Evolutionary conservation across 1,140 invertebrate genomes (phyloP), one percentile per base, ranked within the genome.

Genomic region (Saxidomus purpurata): DNA sequence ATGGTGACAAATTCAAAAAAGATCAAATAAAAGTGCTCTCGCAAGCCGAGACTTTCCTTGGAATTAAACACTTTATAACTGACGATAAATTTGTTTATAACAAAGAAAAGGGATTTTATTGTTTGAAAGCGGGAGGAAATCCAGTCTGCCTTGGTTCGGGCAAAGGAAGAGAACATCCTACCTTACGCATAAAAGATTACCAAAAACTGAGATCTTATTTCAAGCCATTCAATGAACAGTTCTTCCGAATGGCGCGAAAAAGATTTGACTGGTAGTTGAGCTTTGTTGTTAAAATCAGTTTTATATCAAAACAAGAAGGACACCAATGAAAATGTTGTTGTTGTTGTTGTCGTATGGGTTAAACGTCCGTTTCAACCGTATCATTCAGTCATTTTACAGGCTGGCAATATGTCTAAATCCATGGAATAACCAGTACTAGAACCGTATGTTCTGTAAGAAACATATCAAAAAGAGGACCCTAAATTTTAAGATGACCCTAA

Each of bases 81-180:
- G 34, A n/a, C 8, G 80, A 82, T 67, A 82, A 67, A 47, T 82
- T 82, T 67, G 34, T 67, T 40, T 67, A 67, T 15, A 40, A 82
- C n/a, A 59, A 82, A 47, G 22, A 63, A 19, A 82, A 82, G 55
- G 80, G 80, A 43, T 82, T 82, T 82, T 67, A 63, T 67, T 82
- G 80, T 43, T 38, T 82, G 36, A 82, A 82, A 25, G 55, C 31
- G 25, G 15, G 52, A n/a, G 49, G 80, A 43, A 17, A n/a, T 0
- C 34, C n/a, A 15, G 31, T 25, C 3, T 80, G 80, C 25, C 19
- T 82, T 8, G 52, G 55, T n/a, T 15, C 3, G 1, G 80, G 80
- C n/a, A 82, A 82, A 22, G 80, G 80, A 1, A 55, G 80, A 34
- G 40, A 38, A 25, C 80, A 82, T 34, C 80, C 80, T 3, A 67